Conservation (phyloP, 1,140 invertebrate species). For the Akabosia matsudoensis region DNA sequence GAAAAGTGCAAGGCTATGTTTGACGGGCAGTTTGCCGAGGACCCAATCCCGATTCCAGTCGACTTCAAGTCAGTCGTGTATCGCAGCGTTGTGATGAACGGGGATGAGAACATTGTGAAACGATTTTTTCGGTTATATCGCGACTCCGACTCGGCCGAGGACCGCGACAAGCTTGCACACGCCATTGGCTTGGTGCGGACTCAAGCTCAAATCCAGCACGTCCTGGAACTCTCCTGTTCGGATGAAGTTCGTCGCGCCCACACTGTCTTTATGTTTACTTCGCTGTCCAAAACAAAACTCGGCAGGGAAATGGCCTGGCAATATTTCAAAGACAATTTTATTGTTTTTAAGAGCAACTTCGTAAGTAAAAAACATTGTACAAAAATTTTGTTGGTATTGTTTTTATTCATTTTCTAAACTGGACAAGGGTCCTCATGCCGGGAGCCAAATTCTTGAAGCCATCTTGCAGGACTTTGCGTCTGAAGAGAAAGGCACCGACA, state of each 20-base stretch:
- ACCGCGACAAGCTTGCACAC: background rate
- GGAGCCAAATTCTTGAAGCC: background rate
- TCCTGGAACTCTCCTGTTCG: slow-evolving; percentile 47
- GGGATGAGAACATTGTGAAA: slow-evolving; percentile 49
- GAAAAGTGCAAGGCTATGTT: slow-evolving; percentile 55
- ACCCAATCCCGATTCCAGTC: slow-evolving; percentile 51
- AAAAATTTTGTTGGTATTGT: background rate
- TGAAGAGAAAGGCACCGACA: background rate
- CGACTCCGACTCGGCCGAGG: background rate
- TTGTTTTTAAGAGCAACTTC: slow-evolving; percentile 10
- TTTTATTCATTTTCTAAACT: background rate
- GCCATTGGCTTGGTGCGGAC: background rate
- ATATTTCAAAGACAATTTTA: slow-evolving; percentile 57
- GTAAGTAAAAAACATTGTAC: background rate
- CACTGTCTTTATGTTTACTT: slow-evolving; percentile 55
- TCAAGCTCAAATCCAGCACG: background rate
- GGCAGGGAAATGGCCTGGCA: slow-evolving; percentile 58
- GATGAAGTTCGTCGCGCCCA: slow-evolving; percentile 60
- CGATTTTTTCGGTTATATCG: background rate
- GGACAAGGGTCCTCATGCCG: background rate
- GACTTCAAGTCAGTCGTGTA: slow-evolving; percentile 58
- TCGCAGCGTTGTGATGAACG: slow-evolving; percentile 53
- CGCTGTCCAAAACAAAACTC: slow-evolving; percentile 52
- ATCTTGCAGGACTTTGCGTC: background rate
- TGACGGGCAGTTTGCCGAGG: slow-evolving; percentile 53